Percentiles rank a stretch among this genome's conserved stretches.
Evolutionary conservation across 2,797 vertebrate species (phyloP).

Genomic region (Merluccius polli): DNA sequence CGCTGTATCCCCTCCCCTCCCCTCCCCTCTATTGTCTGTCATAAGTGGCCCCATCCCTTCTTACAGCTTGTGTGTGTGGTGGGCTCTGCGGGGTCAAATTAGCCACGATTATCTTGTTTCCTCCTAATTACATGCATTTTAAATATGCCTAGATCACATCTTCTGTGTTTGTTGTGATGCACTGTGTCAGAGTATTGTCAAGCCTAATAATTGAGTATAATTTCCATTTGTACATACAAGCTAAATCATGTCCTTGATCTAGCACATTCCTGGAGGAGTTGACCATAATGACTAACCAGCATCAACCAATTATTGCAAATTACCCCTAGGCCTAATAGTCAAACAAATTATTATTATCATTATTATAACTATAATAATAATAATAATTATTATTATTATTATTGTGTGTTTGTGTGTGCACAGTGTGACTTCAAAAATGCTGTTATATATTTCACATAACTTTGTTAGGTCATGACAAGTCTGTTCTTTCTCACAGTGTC

Average conservation of each 20-base stretch:
- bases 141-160: not conserved
- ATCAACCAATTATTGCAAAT: too few species aligned
- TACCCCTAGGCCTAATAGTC: too few species aligned
- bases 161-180: not conserved
- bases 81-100: not conserved
- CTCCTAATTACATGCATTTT: not conserved
- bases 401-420: not conserved
- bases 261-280: too few species aligned
- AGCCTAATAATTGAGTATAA: not conserved
- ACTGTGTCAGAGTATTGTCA: not conserved
- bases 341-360: too few species aligned
- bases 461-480: not conserved
- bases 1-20: too few species aligned
- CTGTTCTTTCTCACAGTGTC: not conserved
- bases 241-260: too few species aligned
- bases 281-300: too few species aligned
- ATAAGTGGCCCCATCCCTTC: too few species aligned
- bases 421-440: not conserved
- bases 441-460: not conserved
- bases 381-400: too few species aligned
- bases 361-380: too few species aligned
- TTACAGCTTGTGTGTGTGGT: not conserved
- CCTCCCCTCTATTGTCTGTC: too few species aligned
- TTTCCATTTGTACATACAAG: not conserved
- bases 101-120: not conserved